These are phyloP conservation scores for Ernsta delagoae DNA, from an alignment of 2,888 invertebrate genomes.

Conservation along the genomic window DNA sequence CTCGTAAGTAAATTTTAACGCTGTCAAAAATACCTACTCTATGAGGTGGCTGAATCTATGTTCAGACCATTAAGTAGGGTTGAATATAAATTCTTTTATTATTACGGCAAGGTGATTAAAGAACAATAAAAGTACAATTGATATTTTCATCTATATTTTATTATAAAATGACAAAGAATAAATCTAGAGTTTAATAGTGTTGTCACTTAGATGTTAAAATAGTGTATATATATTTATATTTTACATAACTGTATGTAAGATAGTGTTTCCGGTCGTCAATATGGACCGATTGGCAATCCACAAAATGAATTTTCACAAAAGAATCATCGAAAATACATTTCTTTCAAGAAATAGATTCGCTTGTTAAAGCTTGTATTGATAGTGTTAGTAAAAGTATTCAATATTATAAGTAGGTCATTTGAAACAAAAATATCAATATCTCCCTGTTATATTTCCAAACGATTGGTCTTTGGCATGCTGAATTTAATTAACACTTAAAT, in stretches of 20 bases:
- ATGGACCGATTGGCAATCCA: constrained; percentile 54
- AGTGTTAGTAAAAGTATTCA: constrained; percentile 47
- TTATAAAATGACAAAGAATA: constrained; percentile 90
- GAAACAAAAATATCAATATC: constrained; percentile 73
- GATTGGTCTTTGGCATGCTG: constrained; percentile 82
- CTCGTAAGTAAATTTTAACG: too few species aligned
- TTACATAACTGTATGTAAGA: constrained; percentile 70
- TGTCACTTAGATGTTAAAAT: constrained; percentile 79
- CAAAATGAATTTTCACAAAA: constrained; percentile 64
- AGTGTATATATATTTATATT: constrained; percentile 75
- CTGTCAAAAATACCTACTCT: too few species aligned
- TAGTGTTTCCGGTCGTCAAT: constrained; percentile 53
- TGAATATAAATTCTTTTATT: too few species aligned
- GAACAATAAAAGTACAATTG: constrained; percentile 35
- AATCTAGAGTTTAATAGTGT: constrained; percentile 87
- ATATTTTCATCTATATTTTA: constrained; percentile 85
- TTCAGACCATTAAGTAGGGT: too few species aligned
- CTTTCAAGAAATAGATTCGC: constrained; percentile 56
- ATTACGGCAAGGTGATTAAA: neutral
- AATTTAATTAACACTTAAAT: constrained; percentile 64
- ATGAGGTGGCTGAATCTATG: too few species aligned
- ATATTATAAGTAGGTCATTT: constrained; percentile 56
- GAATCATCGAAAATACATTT: constrained; percentile 70
- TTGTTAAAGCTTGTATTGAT: constrained; percentile 67
- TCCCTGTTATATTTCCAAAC: constrained; percentile 81